Percentiles rank a stretch among this genome's conserved stretches.
Conservation (phyloP, 1,140 invertebrate genomes). For the Eulimnadia texana region DNA sequence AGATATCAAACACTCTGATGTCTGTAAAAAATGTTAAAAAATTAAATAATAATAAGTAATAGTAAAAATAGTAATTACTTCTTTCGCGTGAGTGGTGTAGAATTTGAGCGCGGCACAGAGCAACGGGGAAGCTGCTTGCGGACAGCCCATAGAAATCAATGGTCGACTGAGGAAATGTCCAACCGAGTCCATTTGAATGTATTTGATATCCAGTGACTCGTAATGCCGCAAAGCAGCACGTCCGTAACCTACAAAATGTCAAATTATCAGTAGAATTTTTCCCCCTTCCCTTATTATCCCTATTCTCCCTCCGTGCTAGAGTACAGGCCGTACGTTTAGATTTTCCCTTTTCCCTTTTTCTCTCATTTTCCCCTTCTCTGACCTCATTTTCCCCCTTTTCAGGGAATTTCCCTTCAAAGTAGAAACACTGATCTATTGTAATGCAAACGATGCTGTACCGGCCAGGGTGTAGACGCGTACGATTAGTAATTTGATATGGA, state of each 20-base stretch:
- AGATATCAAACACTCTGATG: conserved; percentile 75
- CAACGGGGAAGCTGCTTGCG: conserved; percentile 49
- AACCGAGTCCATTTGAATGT: conserved; percentile 84
- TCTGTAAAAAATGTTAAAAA: conserved; percentile 38
- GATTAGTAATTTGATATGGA: conserved; percentile 57
- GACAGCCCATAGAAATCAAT: conserved; percentile 74
- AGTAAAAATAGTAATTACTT: conserved; percentile 38
- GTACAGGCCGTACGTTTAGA: no score
- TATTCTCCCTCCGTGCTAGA: no score
- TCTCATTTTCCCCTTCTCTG: no score
- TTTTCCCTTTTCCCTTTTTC: no score
- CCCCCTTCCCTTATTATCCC: no score
- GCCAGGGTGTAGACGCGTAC: conserved; percentile 54
- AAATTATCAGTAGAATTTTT: no score
- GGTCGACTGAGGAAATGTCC: conserved; percentile 34
- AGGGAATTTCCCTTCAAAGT: no score
- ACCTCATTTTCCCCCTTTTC: no score
- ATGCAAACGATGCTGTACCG: no score
- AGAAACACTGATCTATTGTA: no score
- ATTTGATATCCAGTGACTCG: conserved; percentile 69
- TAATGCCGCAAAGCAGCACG: conserved; percentile 50
- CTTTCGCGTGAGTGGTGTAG: conserved; percentile 71
- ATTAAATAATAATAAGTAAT: conserved; percentile 1
- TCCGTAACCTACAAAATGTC: conserved; percentile 38
- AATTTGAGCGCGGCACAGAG: conserved; percentile 63